Conservation (phyloP, 2,113 vertebrate species). For the Dermatemys mawii region DNA sequence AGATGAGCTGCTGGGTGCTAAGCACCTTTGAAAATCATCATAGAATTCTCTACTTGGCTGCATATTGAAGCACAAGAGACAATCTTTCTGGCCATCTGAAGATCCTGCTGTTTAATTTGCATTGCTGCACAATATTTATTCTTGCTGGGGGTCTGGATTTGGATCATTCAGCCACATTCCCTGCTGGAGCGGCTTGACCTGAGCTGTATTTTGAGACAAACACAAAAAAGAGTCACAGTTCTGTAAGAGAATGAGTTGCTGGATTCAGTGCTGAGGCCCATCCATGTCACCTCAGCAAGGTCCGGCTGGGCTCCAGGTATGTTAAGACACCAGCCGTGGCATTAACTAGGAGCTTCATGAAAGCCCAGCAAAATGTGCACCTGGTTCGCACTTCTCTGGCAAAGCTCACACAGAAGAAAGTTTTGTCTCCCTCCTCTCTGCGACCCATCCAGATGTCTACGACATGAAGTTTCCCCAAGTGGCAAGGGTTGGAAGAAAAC, state of each 20-base stretch:
- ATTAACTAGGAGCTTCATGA: background rate
- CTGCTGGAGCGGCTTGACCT: rapidly evolving
- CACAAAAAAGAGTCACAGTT: background rate
- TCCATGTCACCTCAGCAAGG: background rate
- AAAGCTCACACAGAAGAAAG: background rate
- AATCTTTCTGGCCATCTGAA: background rate
- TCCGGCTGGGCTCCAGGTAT: background rate
- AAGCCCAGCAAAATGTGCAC: background rate
- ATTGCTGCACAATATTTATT: background rate
- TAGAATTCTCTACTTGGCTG: background rate
- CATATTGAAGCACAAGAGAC: background rate
- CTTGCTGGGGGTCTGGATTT: background rate
- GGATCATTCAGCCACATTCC: rapidly evolving
- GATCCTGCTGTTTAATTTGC: background rate
- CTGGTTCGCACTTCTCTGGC: background rate
- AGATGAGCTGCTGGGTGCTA: background rate
- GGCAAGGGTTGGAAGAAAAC: background rate
- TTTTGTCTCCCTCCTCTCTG: background rate
- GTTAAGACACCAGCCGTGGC: background rate
- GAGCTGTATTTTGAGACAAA: background rate
- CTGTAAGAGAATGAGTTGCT: background rate
- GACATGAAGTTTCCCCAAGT: background rate
- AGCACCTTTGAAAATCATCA: background rate
- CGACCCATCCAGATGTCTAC: background rate
- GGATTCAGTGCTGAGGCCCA: background rate